A percentile compares a stretch with the other conserved stretches of the same genome.
Evolutionary conservation across 2,888 invertebrate species (phyloP).

Genomic region (Scaptomyza cyrtandrae): DNA sequence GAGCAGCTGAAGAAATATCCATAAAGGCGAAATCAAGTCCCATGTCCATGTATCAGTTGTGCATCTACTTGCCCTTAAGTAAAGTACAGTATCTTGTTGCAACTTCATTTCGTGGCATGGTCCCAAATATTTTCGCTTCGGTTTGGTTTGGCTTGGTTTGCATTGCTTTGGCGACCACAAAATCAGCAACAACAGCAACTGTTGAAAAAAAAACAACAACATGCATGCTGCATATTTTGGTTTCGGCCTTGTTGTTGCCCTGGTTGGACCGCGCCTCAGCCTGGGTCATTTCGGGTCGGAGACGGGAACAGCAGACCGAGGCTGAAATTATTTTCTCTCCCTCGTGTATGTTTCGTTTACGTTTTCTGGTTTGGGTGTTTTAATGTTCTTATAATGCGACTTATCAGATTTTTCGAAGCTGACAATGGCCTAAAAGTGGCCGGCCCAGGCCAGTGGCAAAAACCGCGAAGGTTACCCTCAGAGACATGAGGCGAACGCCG

Average conservation of each 20-base stretch:
- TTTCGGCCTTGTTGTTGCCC: conserved; percentile 67
- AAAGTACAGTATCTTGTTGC: conserved; percentile 81
- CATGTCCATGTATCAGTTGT: conserved; percentile 74
- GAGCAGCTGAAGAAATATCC: conserved; percentile 45
- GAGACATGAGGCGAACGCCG: neutral
- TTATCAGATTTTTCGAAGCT: conserved; percentile 78
- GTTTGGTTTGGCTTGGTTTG: conserved; percentile 31
- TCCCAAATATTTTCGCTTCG: conserved; percentile 73
- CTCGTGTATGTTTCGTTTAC: conserved; percentile 65
- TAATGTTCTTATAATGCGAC: conserved; percentile 82
- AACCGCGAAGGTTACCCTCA: conserved; percentile 65
- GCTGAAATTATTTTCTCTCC: conserved; percentile 73
- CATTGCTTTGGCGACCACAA: conserved; percentile 57
- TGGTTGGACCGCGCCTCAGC: conserved; percentile 13
- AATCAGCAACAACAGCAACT: conserved; percentile 55
- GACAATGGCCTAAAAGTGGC: conserved; percentile 79
- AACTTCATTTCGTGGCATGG: conserved; percentile 78
- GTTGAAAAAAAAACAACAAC: conserved; percentile 59
- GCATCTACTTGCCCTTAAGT: conserved; percentile 81
- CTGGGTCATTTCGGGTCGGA: conserved; percentile 14
- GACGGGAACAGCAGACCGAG: conserved; percentile 12
- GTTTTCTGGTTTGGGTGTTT: conserved; percentile 76
- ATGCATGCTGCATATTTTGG: conserved; percentile 75
- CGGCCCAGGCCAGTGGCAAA: conserved; percentile 60
- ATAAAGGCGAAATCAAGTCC: conserved; percentile 65